Evolutionary conservation across 1,140 invertebrate genomes (phyloP).

Genomic region (Drosophila truncata): DNA sequence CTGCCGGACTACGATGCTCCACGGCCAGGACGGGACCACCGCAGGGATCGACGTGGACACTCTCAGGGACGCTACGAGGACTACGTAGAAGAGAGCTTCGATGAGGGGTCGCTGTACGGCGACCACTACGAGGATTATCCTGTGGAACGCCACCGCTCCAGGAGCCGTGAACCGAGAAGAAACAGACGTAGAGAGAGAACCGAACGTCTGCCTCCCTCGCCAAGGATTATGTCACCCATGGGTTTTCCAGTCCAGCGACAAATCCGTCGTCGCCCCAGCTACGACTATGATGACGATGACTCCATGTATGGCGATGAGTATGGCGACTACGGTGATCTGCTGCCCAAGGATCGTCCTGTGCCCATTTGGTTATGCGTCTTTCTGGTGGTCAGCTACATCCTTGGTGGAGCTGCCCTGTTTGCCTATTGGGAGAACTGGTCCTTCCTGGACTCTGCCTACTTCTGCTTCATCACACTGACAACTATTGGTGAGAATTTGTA

Average conservation of each 20-base stretch:
- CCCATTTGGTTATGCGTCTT: conserved; percentile 97
- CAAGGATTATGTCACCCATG: conserved; percentile 89
- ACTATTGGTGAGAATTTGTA: conserved; percentile 90
- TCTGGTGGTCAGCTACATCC: conserved; percentile 95
- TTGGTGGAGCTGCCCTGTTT: conserved; percentile 95
- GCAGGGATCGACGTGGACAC: conserved; percentile 58
- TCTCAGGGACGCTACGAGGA: conserved; percentile 66
- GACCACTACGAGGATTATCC: conserved; percentile 75
- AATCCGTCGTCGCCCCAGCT: conserved; percentile 69
- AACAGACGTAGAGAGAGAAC: conserved; percentile 59
- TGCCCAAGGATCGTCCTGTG: conserved; percentile 87
- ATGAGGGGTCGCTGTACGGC: conserved; percentile 57
- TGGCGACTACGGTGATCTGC: conserved; percentile 84
- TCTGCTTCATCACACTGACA: conserved; percentile 97
- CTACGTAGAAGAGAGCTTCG: conserved; percentile 76
- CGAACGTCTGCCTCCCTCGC: conserved; percentile 85
- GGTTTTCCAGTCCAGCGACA: conserved; percentile 88
- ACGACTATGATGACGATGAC: conserved; percentile 82
- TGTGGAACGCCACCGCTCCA: conserved; percentile 42
- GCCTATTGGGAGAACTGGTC: conserved; percentile 95
- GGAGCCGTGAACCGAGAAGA: conserved; percentile 45
- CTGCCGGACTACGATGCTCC: conserved; percentile 67
- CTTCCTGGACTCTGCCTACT: conserved; percentile 96
- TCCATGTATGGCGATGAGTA: conserved; percentile 87
- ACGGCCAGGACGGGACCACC: conserved; percentile 33